A percentile compares a stretch with the other conserved stretches of the same genome.
These are phyloP conservation scores for Grantiella picta DNA, from an alignment of 2,113 vertebrate genomes.

Conservation along the genomic window DNA sequence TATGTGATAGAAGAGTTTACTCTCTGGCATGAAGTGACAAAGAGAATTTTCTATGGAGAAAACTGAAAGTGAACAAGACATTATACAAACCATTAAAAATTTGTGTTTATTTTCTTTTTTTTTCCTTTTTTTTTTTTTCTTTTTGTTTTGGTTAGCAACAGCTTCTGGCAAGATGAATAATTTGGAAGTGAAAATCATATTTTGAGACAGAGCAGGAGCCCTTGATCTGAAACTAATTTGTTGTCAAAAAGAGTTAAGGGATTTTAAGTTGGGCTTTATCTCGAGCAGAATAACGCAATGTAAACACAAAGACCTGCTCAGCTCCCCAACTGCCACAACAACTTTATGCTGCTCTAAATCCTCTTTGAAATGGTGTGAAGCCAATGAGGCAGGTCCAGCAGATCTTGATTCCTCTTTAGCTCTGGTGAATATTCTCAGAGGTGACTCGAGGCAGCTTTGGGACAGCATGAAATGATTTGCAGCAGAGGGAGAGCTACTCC, in stretches of 20 bases:
- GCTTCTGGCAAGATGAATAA: conserved; percentile 64
- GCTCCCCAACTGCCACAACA: not conserved
- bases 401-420: accelerated
- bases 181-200: conserved; percentile 62
- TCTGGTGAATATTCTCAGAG: accelerated
- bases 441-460: not conserved
- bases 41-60: conserved; percentile 56
- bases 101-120: conserved; percentile 28
- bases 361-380: not conserved
- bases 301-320: not conserved
- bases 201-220: conserved; percentile 59
- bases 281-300: not conserved
- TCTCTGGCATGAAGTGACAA: conserved; percentile 27
- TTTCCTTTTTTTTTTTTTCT: not conserved
- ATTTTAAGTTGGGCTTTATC: not conserved
- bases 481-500: not conserved
- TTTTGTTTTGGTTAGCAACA: not conserved
- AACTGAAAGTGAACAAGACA: not conserved
- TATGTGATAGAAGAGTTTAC: not conserved
- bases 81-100: conserved; percentile 50
- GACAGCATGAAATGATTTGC: accelerated
- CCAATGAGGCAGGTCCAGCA: not conserved
- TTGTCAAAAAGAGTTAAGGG: conserved; percentile 64
- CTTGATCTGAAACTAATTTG: conserved; percentile 75
- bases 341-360: not conserved